A percentile compares a stretch with the other conserved stretches of the same genome.
These are phyloP conservation scores for Linurgus olivaceus DNA, from an alignment of 2,797 vertebrate genomes.

Conservation along the genomic window DNA sequence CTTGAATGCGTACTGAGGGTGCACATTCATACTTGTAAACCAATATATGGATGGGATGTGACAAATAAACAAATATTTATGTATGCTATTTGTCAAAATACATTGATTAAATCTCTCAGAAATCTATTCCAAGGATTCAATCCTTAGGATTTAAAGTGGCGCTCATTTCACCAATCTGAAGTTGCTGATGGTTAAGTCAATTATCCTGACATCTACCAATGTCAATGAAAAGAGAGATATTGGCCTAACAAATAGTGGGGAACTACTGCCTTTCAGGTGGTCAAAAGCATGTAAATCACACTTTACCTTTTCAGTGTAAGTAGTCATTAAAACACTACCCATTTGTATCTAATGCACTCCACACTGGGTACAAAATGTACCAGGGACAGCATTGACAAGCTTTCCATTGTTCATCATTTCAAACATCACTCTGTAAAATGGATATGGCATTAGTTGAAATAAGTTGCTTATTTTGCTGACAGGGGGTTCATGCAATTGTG, in stretches of 20 bases:
- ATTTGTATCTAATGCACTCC: background rate
- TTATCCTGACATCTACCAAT: background rate
- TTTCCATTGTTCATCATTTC: slow-evolving; percentile 25
- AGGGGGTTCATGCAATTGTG: background rate
- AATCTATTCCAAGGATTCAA: background rate
- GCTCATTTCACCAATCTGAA: background rate
- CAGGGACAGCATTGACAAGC: background rate
- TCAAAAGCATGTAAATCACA: background rate
- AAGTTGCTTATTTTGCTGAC: slow-evolving; percentile 30
- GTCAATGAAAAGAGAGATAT: background rate
- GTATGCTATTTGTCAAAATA: background rate
- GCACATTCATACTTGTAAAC: background rate
- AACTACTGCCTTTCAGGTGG: background rate
- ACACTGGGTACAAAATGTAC: background rate
- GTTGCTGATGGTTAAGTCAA: background rate
- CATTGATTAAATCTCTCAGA: background rate
- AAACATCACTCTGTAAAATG: slow-evolving; percentile 25
- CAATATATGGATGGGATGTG: background rate
- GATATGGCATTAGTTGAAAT: background rate
- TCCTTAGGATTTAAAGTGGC: background rate
- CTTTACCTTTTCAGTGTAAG: background rate
- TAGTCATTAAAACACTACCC: background rate
- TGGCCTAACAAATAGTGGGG: background rate
- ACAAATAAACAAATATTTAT: background rate
- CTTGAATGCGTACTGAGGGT: background rate